A percentile compares a stretch with the other conserved stretches of the same genome.
Conservation (phyloP, 53 echinoderm and acorn worm species). For the Paracentrotus lividus region DNA sequence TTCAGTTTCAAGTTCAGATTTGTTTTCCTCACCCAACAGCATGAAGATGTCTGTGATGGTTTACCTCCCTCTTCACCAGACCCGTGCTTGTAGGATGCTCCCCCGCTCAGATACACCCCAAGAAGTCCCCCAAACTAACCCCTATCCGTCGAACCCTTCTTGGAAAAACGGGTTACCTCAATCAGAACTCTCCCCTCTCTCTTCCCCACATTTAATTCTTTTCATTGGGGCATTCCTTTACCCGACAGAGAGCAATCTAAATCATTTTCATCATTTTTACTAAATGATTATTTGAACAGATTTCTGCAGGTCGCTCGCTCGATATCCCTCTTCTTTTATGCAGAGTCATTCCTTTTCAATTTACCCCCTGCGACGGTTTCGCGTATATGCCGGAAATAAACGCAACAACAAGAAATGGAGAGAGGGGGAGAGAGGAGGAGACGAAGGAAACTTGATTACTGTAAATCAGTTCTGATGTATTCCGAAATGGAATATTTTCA, state of each 20-base stretch:
- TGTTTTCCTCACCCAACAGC: background rate
- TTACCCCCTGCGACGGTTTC: slow-evolving; percentile 42
- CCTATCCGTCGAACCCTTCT: slow-evolving; percentile 18
- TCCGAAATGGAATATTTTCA: slow-evolving; percentile 29
- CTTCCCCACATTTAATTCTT: slow-evolving; percentile 19
- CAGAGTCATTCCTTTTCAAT: slow-evolving; percentile 61
- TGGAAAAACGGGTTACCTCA: slow-evolving; percentile 58
- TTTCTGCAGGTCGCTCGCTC: background rate
- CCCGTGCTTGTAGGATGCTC: slow-evolving; percentile 17
- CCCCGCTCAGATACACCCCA: slow-evolving; percentile 20
- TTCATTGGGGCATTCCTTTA: slow-evolving; percentile 50
- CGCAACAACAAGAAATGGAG: slow-evolving; percentile 21
- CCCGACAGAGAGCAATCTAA: slow-evolving; percentile 42
- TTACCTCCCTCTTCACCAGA: background rate
- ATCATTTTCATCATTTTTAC: slow-evolving; percentile 4
- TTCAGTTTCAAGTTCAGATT: slow-evolving; percentile 5
- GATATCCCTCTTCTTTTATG: slow-evolving; percentile 11
- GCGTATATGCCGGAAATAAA: slow-evolving; percentile 48
- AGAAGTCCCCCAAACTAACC: background rate
- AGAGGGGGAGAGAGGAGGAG: slow-evolving; percentile 15
- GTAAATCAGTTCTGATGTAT: slow-evolving; percentile 26
- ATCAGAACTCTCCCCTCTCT: background rate
- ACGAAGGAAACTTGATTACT: background rate
- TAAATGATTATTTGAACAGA: background rate
- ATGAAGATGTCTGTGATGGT: background rate